phyloP scores from a whole-genome alignment of 2,113 vertebrate species.

The Apodemus sylvaticus region DNA sequence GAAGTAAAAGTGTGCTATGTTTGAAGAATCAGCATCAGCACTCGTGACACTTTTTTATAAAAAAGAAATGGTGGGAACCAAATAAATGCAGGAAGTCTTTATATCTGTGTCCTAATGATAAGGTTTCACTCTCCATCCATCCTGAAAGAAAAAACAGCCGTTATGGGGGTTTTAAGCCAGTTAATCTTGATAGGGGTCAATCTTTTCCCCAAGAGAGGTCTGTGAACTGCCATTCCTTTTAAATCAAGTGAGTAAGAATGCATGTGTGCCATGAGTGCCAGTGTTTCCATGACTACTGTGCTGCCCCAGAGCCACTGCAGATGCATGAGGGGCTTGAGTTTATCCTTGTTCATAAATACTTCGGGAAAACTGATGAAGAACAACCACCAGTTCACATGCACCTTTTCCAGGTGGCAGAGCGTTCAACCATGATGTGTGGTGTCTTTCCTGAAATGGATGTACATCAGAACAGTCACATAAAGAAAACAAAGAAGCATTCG shows the following conservation, averaged over 20 bases:
- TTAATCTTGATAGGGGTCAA: constrained; percentile 67
- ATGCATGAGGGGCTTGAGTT: constrained; percentile 58
- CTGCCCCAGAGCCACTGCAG: constrained; percentile 51
- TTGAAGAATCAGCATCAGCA: constrained; percentile 62
- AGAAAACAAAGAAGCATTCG: neutral
- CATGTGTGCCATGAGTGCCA: constrained; percentile 19
- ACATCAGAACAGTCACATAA: constrained; percentile 60
- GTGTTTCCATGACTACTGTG: constrained; percentile 61
- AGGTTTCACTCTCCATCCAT: constrained; percentile 64
- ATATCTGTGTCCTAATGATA: constrained; percentile 74
- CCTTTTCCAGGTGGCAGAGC: constrained; percentile 65
- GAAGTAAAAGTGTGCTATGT: neutral
- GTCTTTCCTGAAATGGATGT: constrained; percentile 54
- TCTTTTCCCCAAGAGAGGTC: constrained; percentile 72
- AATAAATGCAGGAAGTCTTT: constrained; percentile 82
- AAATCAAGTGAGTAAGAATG: constrained; percentile 66
- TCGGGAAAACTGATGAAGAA: constrained; percentile 48
- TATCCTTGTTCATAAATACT: constrained; percentile 61
- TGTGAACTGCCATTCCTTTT: constrained; percentile 66
- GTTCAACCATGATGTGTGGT: constrained; percentile 6
- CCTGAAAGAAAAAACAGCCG: constrained; percentile 61
- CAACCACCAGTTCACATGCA: constrained; percentile 57
- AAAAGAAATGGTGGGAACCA: constrained; percentile 61
- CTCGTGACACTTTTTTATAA: constrained; percentile 65
- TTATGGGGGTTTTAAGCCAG: constrained; percentile 73